These are phyloP conservation scores for Elgaria multicarinata DNA, from an alignment of 2,113 vertebrate genomes.

Conservation along the genomic window DNA sequence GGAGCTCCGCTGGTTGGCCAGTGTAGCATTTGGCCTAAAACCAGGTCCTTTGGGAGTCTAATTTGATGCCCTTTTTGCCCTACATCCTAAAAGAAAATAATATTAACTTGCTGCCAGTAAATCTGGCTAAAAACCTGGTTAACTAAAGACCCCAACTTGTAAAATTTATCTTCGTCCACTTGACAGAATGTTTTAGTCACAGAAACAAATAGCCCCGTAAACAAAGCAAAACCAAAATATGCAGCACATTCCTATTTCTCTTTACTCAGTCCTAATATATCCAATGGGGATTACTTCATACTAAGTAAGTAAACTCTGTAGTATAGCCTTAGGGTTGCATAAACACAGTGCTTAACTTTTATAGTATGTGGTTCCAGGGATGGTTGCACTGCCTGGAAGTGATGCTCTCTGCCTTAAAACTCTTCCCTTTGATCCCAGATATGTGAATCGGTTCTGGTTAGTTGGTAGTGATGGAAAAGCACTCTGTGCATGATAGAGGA, in stretches of 20 bases:
- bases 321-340: not conserved
- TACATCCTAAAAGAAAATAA: not conserved
- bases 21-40: constrained; percentile 61
- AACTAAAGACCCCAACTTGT: not conserved
- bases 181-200: not conserved
- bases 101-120: not conserved
- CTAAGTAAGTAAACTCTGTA: not conserved
- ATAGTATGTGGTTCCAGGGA: not conserved
- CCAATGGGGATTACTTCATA: not conserved
- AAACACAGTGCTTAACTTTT: not conserved
- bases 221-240: not conserved
- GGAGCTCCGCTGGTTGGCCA: constrained; percentile 54
- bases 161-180: not conserved
- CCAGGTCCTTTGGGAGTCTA: constrained; percentile 31
- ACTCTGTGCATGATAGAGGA: not conserved
- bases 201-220: not conserved
- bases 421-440: not conserved
- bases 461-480: not conserved
- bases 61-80: not conserved
- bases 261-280: not conserved
- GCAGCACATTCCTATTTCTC: not conserved
- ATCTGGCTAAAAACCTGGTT: not conserved
- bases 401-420: not conserved
- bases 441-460: not conserved
- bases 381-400: not conserved